Evolutionary conservation across 2,888 invertebrate genomes (phyloP), one percentile per base, ranked within the genome.

Genomic region (Ophion slaviceki): DNA sequence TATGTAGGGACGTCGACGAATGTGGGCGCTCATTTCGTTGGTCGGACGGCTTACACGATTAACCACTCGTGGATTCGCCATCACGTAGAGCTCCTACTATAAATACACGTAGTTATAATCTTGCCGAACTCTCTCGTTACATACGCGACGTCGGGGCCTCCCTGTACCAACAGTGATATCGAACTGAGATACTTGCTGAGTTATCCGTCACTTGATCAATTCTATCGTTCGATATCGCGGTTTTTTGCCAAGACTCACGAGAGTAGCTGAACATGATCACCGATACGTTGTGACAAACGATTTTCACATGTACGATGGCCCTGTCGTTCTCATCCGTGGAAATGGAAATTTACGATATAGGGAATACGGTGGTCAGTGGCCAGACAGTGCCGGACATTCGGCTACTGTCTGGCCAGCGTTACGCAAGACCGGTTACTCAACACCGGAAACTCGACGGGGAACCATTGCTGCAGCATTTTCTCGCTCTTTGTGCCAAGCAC

Each of bases 1-100:
- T 47, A 40, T 71, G 66, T 75, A 81, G 77, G 59, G 57, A 84
- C 79, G 72, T 59, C 77, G 72, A 78, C 81, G 76, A 82, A 85
- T 86, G 61, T 76, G 47, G 59, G 66, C 72, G 68, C 82, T 87
- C 81, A 82, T 87, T 86, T 87, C 79, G 76, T 53, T 75, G 86
- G 77, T 81, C 79, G 62, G 68, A 61, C 53, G 84, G 87, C 84
- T 87, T 86, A 87, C 82, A 77, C 84, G 87, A 87, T 87, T 87
- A 87, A 84, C 86, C 81, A 81, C 76, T 86, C 82, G 84, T 75
- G 68, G 68, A 86, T 86, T 86, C 83, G 75, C 66, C 61, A 75
- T 74, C 86, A 83, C 80, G 81, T 77, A 86, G 84, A 84, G 45
- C 81, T 77, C 79, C 1, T 7, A 67, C n/a, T 24, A 61, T 61